These are phyloP conservation scores for Adelphocoris suturalis DNA, from an alignment of 2,888 invertebrate species.

Conservation along the genomic window DNA sequence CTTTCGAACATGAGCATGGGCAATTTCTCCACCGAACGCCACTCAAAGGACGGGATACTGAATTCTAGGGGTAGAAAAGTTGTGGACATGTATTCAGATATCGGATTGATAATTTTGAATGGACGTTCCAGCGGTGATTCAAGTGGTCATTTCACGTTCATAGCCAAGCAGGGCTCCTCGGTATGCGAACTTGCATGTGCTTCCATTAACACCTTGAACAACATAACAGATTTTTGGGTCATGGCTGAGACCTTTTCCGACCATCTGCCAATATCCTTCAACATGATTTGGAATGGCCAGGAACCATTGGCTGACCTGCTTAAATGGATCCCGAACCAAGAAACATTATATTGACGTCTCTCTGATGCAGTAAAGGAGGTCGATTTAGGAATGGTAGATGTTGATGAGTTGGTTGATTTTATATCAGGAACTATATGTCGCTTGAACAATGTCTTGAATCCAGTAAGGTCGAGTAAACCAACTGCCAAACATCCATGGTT, in stretches of 20 bases:
- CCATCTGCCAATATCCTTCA: slow-evolving; percentile 37
- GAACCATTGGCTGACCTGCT: background rate
- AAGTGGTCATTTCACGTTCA: slow-evolving; percentile 25
- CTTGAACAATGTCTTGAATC: background rate
- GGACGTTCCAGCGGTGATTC: slow-evolving; percentile 21
- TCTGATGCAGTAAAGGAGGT: background rate
- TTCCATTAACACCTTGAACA: background rate
- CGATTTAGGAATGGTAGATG: background rate
- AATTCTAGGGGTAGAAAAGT: slow-evolving; percentile 29
- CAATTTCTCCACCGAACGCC: background rate
- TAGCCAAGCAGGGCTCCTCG: slow-evolving; percentile 10
- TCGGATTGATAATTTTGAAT: slow-evolving; percentile 34
- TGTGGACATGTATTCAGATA: background rate
- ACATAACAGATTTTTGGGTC: slow-evolving; percentile 38
- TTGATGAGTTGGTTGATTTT: background rate
- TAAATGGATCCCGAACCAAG: background rate
- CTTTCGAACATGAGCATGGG: background rate
- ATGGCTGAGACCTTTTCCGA: slow-evolving; percentile 22
- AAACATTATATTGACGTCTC: background rate
- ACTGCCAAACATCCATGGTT: background rate
- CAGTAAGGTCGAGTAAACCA: background rate
- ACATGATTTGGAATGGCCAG: background rate
- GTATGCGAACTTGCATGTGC: slow-evolving; percentile 38
- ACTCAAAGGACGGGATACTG: background rate
- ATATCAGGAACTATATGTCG: background rate